Percentiles rank a stretch among this genome's conserved stretches.
Evolutionary conservation across 2,888 invertebrate species (phyloP).

Genomic region (Brenthis ino): DNA sequence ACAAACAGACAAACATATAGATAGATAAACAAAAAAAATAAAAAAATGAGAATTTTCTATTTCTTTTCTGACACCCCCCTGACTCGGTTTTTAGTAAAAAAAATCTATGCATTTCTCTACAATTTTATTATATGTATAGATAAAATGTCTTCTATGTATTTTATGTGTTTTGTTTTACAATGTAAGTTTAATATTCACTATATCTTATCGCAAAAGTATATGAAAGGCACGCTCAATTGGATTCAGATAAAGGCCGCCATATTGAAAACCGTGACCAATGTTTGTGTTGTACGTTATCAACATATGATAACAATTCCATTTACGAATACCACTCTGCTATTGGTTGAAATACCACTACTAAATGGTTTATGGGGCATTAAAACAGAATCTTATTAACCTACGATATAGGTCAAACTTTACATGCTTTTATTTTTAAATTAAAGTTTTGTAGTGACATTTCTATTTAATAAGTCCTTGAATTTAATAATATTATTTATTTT

Average conservation of each 20-base stretch:
- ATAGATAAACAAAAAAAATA: no score
- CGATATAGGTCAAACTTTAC: conserved; percentile 56
- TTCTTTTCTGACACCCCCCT: no score
- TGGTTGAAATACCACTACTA: conserved; percentile 51
- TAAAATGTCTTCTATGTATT: conserved; percentile 10
- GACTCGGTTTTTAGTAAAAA: no score
- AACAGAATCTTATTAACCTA: conserved; percentile 61
- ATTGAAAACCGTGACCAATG: conserved; percentile 75
- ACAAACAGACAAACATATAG: no score
- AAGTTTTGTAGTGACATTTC: not conserved
- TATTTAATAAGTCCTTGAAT: not conserved
- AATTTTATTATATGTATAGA: no score
- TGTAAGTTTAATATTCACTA: conserved; percentile 39
- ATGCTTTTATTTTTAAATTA: not conserved
- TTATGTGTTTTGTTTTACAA: conserved; percentile 11
- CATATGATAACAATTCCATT: conserved; percentile 73
- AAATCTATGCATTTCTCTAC: no score
- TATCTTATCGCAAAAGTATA: conserved; percentile 64
- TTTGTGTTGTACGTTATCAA: conserved; percentile 64
- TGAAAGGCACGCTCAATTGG: conserved; percentile 60
- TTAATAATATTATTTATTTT: no score
- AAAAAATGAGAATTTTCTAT: no score
- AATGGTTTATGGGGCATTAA: conserved; percentile 61
- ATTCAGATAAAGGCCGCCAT: conserved; percentile 69
- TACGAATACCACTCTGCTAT: conserved; percentile 65